Evolutionary conservation across 2,113 vertebrate genomes (phyloP), one percentile per base, ranked within the genome.

Genomic region (Ptyas mucosa): DNA sequence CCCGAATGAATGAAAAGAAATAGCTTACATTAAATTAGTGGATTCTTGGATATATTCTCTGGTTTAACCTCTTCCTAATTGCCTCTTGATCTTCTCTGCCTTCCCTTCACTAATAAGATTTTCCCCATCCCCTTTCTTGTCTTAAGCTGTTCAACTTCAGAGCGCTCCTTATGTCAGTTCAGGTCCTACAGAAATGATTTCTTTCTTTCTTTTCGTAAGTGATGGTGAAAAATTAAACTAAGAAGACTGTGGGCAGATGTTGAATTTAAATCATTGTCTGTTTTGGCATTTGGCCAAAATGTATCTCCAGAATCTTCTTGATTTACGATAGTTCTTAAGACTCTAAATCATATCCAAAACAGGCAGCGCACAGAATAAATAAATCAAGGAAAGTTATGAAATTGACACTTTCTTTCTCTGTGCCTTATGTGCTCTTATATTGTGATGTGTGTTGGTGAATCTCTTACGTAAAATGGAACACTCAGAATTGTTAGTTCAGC

Each of bases 261-360:
- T 90, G 93, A 91, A 94, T 95, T 93, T 96, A 94, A 96, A 96
- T 96, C 94, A 55, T 61, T 95, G 95, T 91, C 94, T 95, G 55
- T 24, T n/a, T 8, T 94, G 90, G 88, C 93, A 51, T 93, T 94
- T 94, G 93, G 69, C 93, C 94, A 95, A 58, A 49, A 90, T 29
- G 46, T 89, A 94, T 95, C 86, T 94, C 87, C 94, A 93, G 87
- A 95, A 88, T 95, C 26, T 95, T 53, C 90, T 94, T 93, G 92
- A 93, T 92, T 92, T 92, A 55, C 11, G 85, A 93, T 12, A 8
- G 24, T 89, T 85, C 57, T 93, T 85, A 93, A 89, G 54, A 94
- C 89, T 95, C 94, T 91, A 94, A 96, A 93, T 91, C 96, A 91
- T 94, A 93, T 91, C 55, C 90, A 61, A 88, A 94, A 69, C 52